A percentile compares a stretch with the other conserved stretches of the same genome.
Evolutionary conservation across 2,888 invertebrate species (phyloP).

Genomic region (Torymus aiolomorphi): DNA sequence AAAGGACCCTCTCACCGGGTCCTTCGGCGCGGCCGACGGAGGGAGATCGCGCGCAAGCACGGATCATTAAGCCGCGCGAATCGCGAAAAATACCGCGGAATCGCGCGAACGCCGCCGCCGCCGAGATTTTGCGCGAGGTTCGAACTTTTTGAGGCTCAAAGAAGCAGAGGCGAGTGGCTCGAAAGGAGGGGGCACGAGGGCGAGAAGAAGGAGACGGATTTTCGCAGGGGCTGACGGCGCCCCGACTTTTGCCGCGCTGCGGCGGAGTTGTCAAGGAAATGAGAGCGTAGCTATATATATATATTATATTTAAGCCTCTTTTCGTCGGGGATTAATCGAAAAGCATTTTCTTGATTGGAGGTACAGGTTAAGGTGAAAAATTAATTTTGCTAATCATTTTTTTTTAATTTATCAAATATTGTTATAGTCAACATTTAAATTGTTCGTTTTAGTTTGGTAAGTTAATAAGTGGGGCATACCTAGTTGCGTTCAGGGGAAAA

Average conservation of each 20-base stretch:
- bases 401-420: no score
- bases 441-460: no score
- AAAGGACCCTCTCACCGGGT: constrained; percentile 37
- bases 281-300: neutral
- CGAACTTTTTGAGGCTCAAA: constrained; percentile 37
- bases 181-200: neutral
- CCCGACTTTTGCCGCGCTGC: neutral
- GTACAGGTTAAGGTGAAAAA: no score
- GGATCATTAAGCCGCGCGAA: constrained; percentile 61
- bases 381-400: no score
- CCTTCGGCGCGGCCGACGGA: neutral
- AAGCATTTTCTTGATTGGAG: constrained; percentile 8
- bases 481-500: no score
- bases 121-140: constrained; percentile 30
- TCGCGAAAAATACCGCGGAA: constrained; percentile 54
- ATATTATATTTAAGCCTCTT: neutral
- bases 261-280: constrained; percentile 27
- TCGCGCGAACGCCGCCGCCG: constrained; percentile 11
- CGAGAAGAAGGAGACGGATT: constrained; percentile 25
- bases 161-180: constrained; percentile 26
- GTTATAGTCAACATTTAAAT: no score
- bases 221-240: neutral
- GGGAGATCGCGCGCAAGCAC: constrained; percentile 30
- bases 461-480: no score
- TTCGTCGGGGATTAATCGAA: constrained; percentile 15